A percentile compares a stretch with the other conserved stretches of the same genome.
Conservation (phyloP, 2,797 vertebrate genomes). For the Podarcis siculus region DNA sequence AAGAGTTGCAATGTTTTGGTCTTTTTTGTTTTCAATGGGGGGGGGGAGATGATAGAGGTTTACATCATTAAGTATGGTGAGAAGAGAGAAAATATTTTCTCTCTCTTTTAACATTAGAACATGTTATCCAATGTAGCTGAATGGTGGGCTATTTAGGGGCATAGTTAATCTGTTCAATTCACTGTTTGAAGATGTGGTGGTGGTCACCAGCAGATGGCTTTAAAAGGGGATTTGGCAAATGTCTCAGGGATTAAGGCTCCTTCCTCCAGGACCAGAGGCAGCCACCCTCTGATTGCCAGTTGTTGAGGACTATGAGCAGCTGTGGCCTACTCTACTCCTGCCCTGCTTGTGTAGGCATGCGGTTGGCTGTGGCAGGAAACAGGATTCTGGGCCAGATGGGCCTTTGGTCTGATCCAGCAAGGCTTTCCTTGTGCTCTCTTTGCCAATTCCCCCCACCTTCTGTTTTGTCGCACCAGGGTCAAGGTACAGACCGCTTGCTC, state of each 20-base stretch:
- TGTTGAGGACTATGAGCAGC: background rate
- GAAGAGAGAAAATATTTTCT: too few species aligned
- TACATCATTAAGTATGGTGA: too few species aligned
- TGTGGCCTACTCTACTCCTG: too few species aligned
- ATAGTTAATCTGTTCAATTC: background rate
- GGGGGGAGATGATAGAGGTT: too few species aligned
- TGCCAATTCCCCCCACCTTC: background rate
- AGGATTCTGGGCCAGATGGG: background rate
- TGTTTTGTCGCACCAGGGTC: conserved; percentile 81
- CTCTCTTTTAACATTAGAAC: background rate
- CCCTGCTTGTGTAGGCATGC: background rate
- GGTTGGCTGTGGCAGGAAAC: background rate
- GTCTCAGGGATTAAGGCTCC: background rate
- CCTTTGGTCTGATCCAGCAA: background rate
- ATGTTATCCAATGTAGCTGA: background rate
- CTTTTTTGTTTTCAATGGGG: background rate
- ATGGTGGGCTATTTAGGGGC: background rate
- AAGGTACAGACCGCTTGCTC: conserved; percentile 91
- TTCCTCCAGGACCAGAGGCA: background rate
- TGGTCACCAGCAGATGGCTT: background rate
- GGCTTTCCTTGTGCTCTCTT: fast-evolving
- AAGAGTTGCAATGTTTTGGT: too few species aligned
- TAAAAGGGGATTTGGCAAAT: background rate
- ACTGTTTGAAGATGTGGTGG: background rate
- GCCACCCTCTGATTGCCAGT: background rate